These are phyloP conservation scores for Cercopithecus mona DNA, from an alignment of 2,113 vertebrate species.

Conservation along the genomic window DNA sequence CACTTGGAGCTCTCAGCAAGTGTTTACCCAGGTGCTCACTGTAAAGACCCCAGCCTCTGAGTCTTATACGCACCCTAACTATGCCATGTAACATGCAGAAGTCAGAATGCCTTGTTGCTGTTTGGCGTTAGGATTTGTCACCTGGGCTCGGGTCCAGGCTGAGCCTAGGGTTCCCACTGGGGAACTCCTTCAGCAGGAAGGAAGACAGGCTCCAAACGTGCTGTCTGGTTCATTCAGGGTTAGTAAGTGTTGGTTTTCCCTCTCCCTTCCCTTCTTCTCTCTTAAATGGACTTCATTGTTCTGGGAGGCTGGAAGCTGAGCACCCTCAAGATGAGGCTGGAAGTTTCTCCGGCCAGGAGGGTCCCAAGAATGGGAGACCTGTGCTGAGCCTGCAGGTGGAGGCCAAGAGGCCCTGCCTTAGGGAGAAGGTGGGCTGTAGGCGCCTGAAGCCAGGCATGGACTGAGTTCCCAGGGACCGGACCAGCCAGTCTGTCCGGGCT, in stretches of 20 bases:
- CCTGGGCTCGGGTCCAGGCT: rapidly evolving
- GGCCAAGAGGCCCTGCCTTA: background rate
- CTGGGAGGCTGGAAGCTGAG: background rate
- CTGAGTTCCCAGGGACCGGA: background rate
- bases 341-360: background rate
- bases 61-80: rapidly evolving
- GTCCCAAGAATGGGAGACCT: background rate
- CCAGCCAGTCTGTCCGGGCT: too few species aligned
- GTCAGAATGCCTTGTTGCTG: rapidly evolving
- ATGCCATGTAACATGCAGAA: background rate
- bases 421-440: too few species aligned
- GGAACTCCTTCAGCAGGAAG: background rate
- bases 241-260: rapidly evolving
- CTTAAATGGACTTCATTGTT: background rate
- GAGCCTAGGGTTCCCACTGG: rapidly evolving
- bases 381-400: background rate
- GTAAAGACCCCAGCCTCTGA: rapidly evolving
- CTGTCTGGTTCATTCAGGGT: background rate
- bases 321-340: background rate
- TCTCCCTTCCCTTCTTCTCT: background rate
- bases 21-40: rapidly evolving
- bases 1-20: background rate
- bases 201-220: rapidly evolving
- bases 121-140: background rate
- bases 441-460: too few species aligned